phyloP scores from a whole-genome alignment of 2,797 vertebrate genomes.

The Astyanax mexicanus region DNA sequence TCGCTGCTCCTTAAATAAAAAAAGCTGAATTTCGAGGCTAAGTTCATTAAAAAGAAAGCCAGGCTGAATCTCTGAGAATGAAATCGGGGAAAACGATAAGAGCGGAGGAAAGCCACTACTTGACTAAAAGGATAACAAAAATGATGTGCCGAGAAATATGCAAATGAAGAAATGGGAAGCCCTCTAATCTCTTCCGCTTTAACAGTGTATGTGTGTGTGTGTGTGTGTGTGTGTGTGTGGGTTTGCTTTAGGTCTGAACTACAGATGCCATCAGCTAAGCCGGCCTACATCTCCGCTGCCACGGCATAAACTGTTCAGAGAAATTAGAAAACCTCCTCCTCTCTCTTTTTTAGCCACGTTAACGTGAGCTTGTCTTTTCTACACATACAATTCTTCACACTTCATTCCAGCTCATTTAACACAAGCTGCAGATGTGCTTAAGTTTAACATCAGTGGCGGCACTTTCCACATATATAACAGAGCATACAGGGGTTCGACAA shows the following conservation, averaged over 20 bases:
- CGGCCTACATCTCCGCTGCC: slow-evolving; percentile 15
- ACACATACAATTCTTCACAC: not conserved
- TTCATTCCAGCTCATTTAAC: slow-evolving; percentile 16
- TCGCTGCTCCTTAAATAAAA: slow-evolving; percentile 36
- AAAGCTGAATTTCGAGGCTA: slow-evolving; percentile 44
- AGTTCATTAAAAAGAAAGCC: slow-evolving; percentile 56
- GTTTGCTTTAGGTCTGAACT: slow-evolving; percentile 21
- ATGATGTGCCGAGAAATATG: slow-evolving; percentile 26
- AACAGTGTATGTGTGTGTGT: not conserved
- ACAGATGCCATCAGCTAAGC: slow-evolving; percentile 7
- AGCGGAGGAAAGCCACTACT: slow-evolving; percentile 31
- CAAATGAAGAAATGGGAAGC: slow-evolving; percentile 29
- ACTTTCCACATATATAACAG: not conserved
- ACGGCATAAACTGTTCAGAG: not conserved
- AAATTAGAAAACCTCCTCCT: slow-evolving; percentile 2
- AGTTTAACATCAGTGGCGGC: slow-evolving; percentile 1
- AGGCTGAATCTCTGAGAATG: slow-evolving; percentile 52
- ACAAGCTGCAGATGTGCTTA: not conserved
- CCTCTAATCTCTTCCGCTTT: slow-evolving; percentile 31
- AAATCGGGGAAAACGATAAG: slow-evolving; percentile 63
- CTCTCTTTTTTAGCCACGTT: not conserved
- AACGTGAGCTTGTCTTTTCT: not conserved
- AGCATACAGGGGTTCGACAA: no score
- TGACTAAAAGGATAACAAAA: slow-evolving; percentile 47
- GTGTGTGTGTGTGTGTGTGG: no score